Evolutionary conservation across 2,888 invertebrate genomes (phyloP).

Genomic region (Junonia oenone): DNA sequence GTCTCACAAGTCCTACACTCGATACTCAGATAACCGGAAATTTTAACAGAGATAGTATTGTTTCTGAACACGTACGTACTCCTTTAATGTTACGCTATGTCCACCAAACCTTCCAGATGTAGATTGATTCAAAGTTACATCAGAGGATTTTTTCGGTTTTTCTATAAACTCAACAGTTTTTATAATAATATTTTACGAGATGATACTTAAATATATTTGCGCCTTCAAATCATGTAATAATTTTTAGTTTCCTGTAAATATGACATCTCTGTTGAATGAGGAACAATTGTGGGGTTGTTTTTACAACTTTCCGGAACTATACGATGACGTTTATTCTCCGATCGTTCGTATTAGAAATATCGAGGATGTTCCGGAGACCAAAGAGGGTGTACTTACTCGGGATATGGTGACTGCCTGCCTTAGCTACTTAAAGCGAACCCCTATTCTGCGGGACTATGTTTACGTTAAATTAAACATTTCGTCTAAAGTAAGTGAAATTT

Average conservation of each 20-base stretch:
- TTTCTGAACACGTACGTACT: conserved; percentile 14
- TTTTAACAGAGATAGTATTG: conserved; percentile 7
- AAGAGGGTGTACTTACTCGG: conserved; percentile 68
- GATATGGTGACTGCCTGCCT: conserved; percentile 74
- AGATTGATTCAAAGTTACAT: not conserved
- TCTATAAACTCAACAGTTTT: not conserved
- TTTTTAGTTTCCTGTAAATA: conserved; percentile 51
- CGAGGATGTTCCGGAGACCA: conserved; percentile 52
- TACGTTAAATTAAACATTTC: conserved; percentile 77
- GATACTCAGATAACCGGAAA: not conserved
- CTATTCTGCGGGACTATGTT: conserved; percentile 73
- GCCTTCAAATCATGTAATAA: not conserved
- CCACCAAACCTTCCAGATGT: too few species aligned
- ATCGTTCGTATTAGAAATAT: conserved; percentile 44
- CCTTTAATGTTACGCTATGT: not conserved
- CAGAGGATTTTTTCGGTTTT: not conserved
- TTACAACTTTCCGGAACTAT: conserved; percentile 64
- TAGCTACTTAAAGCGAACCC: conserved; percentile 73
- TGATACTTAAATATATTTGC: not conserved
- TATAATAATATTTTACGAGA: not conserved
- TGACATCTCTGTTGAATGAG: conserved; percentile 59
- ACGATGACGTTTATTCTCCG: conserved; percentile 56
- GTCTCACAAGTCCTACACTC: conserved; percentile 1
- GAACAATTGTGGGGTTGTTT: conserved; percentile 65
- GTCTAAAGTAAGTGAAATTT: conserved; percentile 47